Evolutionary conservation across 2,113 vertebrate species (phyloP), one percentile per base, ranked within the genome.

Genomic region (Oreochromis spilurus): DNA sequence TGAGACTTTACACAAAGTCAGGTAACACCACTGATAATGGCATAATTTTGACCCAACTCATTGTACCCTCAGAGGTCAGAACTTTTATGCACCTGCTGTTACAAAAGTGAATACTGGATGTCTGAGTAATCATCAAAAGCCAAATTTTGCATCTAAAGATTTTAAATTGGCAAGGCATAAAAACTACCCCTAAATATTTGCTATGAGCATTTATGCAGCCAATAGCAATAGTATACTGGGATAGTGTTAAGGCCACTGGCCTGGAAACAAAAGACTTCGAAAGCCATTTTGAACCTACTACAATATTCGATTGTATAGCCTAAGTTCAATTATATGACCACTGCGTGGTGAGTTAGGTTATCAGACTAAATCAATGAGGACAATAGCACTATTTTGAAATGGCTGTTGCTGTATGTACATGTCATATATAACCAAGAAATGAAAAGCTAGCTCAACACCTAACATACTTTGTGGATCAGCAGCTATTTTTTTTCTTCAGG

Each of bases 91-190:
- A 65, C 4, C 19, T 38, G 10, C 6, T 65, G 0, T 38, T 0
- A 38, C 31, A 38, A 2, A 38, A 65, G 24, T 0, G 0, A 65
- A 58, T 58, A 14, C 24, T 29, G 4, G 0, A 9, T 60, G 14
- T 0, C 3, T 0, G 26, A 17, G 4, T 31, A 60, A 0, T 62
- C 58, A 34, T 11, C 29, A 34, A 34, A 62, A 62, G 3, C 58
- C 0, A 62, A 36, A 1, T 19, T 34, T 38, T 0, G 1, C 4
- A 67, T 0, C 0, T 40, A 67, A 40, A n/a, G 19, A n/a, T 0
- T 21, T 5, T 67, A 2, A 40, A 3, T 2, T 0, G 11, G 19
- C 1, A 40, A 40, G 11, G 11, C 31, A 65, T n/a, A 65, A 38
- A 62, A n/a, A 4, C 17, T 36, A 65, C 9, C 17, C 4, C 0